A percentile compares a stretch with the other conserved stretches of the same genome.
Evolutionary conservation across 2,888 invertebrate species (phyloP).

Genomic region (Caenorhabditis macrosperma): DNA sequence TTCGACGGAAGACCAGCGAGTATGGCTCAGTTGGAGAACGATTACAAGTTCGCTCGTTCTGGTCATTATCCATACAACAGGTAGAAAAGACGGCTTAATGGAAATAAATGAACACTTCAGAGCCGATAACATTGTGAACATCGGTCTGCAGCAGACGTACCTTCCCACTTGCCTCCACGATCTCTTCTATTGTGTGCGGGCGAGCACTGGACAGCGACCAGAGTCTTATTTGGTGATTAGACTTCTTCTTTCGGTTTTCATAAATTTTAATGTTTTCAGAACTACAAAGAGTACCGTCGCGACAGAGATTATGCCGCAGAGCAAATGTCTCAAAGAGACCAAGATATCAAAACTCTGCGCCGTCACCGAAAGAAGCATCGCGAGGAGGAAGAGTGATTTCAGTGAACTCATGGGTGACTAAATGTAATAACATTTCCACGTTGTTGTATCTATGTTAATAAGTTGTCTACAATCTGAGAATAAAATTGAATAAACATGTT

Average conservation of each 20-base stretch:
- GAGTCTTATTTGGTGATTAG: constrained; percentile 48
- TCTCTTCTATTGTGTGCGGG: constrained; percentile 74
- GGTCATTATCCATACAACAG: constrained; percentile 72
- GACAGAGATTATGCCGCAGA: constrained; percentile 50
- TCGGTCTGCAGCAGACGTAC: constrained; percentile 73
- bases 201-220: constrained; percentile 55
- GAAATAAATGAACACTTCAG: constrained; percentile 63
- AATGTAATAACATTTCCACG: background rate
- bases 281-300: constrained; percentile 56
- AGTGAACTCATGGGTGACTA: background rate
- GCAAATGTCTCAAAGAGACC: constrained; percentile 37
- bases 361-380: constrained; percentile 32
- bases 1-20: constrained; percentile 71
- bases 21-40: constrained; percentile 71
- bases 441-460: constrained; percentile 12
- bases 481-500: background rate
- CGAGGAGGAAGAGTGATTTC: constrained; percentile 25
- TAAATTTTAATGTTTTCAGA: constrained; percentile 21
- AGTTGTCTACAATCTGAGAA: background rate
- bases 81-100: too few species aligned
- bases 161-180: constrained; percentile 76
- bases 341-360: constrained; percentile 32
- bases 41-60: constrained; percentile 67
- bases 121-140: constrained; percentile 75
- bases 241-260: background rate